A percentile compares a stretch with the other conserved stretches of the same genome.
phyloP scores from a whole-genome alignment of 2,113 vertebrate genomes.

The Paratilapia polleni region DNA sequence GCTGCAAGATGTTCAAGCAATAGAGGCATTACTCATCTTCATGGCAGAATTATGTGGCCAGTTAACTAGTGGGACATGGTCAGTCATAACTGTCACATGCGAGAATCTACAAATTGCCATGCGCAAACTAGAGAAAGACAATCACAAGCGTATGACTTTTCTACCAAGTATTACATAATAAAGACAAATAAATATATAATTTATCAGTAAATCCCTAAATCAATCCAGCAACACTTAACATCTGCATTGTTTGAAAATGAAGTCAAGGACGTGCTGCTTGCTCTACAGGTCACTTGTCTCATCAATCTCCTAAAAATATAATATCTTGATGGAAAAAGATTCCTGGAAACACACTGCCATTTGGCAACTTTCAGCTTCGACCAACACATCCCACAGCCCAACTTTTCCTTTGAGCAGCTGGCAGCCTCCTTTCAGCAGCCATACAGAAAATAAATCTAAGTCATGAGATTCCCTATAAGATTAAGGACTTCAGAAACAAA shows the following conservation, averaged over 20 bases:
- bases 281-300: not conserved
- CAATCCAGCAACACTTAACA: not conserved
- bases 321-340: not conserved
- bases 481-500: constrained; percentile 70
- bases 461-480: constrained; percentile 78
- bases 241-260: not conserved
- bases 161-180: not conserved
- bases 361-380: not conserved
- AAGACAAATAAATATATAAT: not conserved
- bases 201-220: not conserved
- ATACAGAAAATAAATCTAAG: constrained; percentile 71
- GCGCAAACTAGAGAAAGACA: not conserved
- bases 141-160: not conserved
- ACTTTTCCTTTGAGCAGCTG: constrained; percentile 28
- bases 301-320: not conserved
- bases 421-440: constrained; percentile 44
- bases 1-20: not conserved
- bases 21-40: constrained; percentile 34
- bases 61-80: constrained; percentile 16
- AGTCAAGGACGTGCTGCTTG: not conserved
- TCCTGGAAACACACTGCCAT: not conserved
- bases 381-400: constrained; percentile 11
- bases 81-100: constrained; percentile 52
- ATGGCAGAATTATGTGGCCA: not conserved
- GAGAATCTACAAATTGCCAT: not conserved